A percentile compares a stretch with the other conserved stretches of the same genome.
These are phyloP conservation scores for Drosophila ohnishii DNA, from an alignment of 1,140 invertebrate species.

Conservation along the genomic window DNA sequence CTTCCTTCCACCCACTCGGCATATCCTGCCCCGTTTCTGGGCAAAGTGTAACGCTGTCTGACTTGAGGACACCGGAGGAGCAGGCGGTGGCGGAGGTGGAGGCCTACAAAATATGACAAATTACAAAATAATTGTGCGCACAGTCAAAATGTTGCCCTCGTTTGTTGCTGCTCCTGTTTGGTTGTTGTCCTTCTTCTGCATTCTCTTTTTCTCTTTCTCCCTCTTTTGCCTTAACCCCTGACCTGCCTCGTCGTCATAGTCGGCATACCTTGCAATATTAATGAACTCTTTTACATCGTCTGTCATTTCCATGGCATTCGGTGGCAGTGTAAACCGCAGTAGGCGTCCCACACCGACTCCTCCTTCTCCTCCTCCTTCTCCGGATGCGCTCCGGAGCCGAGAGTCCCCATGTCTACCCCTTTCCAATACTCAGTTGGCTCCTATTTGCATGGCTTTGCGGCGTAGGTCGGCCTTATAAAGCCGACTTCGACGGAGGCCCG, in stretches of 20 bases:
- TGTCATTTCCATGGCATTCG: slow-evolving; percentile 70
- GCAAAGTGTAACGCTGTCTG: slow-evolving; percentile 16
- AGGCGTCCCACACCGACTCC: not conserved
- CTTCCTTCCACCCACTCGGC: not conserved
- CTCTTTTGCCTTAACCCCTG: slow-evolving; percentile 15
- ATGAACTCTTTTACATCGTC: slow-evolving; percentile 81
- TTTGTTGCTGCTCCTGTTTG: slow-evolving; percentile 22
- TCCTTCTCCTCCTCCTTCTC: not conserved
- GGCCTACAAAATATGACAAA: slow-evolving; percentile 76
- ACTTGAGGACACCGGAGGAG: slow-evolving; percentile 15
- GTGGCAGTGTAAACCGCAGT: slow-evolving; percentile 47
- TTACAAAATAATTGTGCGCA: slow-evolving; percentile 80
- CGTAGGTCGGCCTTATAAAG: slow-evolving; percentile 36
- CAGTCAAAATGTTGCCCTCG: slow-evolving; percentile 72
- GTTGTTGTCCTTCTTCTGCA: slow-evolving; percentile 19
- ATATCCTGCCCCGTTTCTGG: slow-evolving; percentile 19
- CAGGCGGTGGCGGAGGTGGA: not conserved
- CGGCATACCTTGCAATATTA: slow-evolving; percentile 74
- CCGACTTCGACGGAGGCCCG: slow-evolving; percentile 13
- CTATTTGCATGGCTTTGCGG: slow-evolving; percentile 45
- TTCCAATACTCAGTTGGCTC: slow-evolving; percentile 44
- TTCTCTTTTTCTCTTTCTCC: not conserved
- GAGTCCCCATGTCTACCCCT: slow-evolving; percentile 35
- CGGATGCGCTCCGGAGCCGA: not conserved
- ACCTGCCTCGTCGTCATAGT: slow-evolving; percentile 38